Base-by-base conservation (phyloP, 2,113 vertebrate species). In the Dasyornis broadbenti region DNA sequence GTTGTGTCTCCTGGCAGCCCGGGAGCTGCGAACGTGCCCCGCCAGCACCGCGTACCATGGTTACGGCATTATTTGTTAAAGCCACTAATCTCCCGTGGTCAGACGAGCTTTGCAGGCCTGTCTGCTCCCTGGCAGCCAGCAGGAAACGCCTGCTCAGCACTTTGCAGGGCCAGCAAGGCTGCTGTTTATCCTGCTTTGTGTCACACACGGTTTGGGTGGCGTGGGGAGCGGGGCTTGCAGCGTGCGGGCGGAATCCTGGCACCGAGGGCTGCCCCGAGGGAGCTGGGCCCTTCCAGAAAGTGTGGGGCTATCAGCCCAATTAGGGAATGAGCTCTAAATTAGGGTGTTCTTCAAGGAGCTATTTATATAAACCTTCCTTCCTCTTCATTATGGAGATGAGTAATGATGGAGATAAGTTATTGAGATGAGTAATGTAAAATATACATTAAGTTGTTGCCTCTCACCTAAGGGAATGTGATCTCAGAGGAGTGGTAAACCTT, bases 31-130 rank as follows among this genome's bases (percentile, higher is more conserved):
- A 97, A 97, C 97, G 95, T 97, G 97, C 97, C 94, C 68, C 95
- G 95, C 97, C 97, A 97, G 98, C 96, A 96, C 95, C 86, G 75
- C 90, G 97, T 97, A 97, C 97, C 98, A 97, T 98, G 98, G 98
- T 97, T 97, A 97, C 98, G 49, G 93, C 97, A 96, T 97, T 98
- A 96, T 98, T 98, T 98, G 96, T 96, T 96, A 95, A 97, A 97
- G 97, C 97, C 97, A 97, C 98, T 98, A 98, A 98, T 98, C 97
- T 97, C 61, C 93, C 96, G 97, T 92, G 98, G 98, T 96, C 97
- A 97, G 97, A 96, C 97, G 91, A 86, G 98, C 97, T 97, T 92
- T 97, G 92, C 96, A 96, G 93, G 97, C 97, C 97, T 27, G 87
- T 54, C 54, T 90, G 87, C 79, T 60, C 54, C 24, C 39, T n/a